phyloP scores from a whole-genome alignment of 64 coral and sea anemone species.

The Montipora efflorescens region DNA sequence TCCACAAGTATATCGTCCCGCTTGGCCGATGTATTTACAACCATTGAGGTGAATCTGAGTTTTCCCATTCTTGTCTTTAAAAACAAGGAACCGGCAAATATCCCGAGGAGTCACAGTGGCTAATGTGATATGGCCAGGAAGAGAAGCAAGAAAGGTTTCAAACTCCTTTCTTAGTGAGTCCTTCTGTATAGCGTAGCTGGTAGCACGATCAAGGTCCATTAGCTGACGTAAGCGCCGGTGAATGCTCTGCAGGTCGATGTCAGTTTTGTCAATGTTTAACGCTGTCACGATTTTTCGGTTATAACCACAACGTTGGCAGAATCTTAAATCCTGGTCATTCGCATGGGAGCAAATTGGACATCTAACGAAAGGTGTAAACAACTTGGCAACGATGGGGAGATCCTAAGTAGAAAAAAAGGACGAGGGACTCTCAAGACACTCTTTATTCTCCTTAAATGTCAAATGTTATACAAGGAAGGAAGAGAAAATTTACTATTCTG shows the following conservation, averaged over 20 bases:
- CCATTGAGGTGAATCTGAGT: not conserved
- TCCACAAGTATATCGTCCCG: too few species aligned
- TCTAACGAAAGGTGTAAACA: not conserved
- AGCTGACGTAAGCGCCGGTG: too few species aligned
- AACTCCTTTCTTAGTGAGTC: not conserved
- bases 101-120: slow-evolving; percentile 27
- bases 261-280: not conserved
- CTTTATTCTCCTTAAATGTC: not conserved
- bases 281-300: not conserved
- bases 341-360: slow-evolving; percentile 33
- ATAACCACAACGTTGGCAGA: slow-evolving; percentile 49
- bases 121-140: slow-evolving; percentile 32
- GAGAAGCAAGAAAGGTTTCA: slow-evolving; percentile 26
- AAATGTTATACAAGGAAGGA: not conserved
- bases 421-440: not conserved
- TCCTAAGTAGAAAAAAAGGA: slow-evolving; percentile 1
- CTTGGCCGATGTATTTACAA: too few species aligned
- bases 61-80: slow-evolving; percentile 49
- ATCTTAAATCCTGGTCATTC: slow-evolving; percentile 47
- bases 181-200: not conserved
- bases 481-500: not conserved
- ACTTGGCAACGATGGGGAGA: not conserved
- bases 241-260: too few species aligned
- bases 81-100: slow-evolving; percentile 40
- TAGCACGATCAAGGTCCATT: slow-evolving; percentile 5